A percentile compares a stretch with the other conserved stretches of the same genome.
phyloP scores from a whole-genome alignment of 2,888 invertebrate genomes.

The Drosophila paracracens region DNA sequence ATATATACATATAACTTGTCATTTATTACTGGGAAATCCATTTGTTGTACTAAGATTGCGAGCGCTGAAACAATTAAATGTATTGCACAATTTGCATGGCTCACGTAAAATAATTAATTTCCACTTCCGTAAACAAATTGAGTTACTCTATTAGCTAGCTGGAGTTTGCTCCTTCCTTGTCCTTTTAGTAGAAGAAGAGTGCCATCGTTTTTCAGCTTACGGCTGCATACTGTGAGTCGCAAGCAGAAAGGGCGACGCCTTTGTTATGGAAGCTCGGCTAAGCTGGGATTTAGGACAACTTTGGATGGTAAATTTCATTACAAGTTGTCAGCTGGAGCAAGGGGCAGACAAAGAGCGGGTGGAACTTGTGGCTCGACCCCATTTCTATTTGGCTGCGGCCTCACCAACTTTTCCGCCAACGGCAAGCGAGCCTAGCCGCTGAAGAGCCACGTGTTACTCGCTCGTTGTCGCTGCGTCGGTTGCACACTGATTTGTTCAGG shows the following conservation, averaged over 20 bases:
- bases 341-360: constrained; percentile 2
- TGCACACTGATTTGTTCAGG: constrained; percentile 33
- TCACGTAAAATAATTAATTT: constrained; percentile 66
- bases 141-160: constrained; percentile 56
- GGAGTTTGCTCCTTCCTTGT: constrained; percentile 5
- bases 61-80: constrained; percentile 29
- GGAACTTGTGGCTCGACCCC: constrained; percentile 11
- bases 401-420: not conserved
- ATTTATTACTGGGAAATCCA: not conserved
- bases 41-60: constrained; percentile 11
- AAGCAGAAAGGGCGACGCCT: constrained; percentile 9
- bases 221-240: constrained; percentile 28
- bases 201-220: constrained; percentile 29
- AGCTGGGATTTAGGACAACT: constrained; percentile 62
- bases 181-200: constrained; percentile 2
- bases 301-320: constrained; percentile 66
- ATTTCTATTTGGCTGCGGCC: constrained; percentile 25
- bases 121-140: constrained; percentile 63
- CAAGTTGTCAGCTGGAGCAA: constrained; percentile 44
- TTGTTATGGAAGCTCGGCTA: constrained; percentile 51
- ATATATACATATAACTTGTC: no score
- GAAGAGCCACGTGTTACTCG: constrained; percentile 52
- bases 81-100: constrained; percentile 55
- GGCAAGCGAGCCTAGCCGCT: constrained; percentile 4
- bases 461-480: not conserved